These are phyloP conservation scores for Poeciliopsis retropinna DNA, from an alignment of 2,113 vertebrate species.

Conservation along the genomic window DNA sequence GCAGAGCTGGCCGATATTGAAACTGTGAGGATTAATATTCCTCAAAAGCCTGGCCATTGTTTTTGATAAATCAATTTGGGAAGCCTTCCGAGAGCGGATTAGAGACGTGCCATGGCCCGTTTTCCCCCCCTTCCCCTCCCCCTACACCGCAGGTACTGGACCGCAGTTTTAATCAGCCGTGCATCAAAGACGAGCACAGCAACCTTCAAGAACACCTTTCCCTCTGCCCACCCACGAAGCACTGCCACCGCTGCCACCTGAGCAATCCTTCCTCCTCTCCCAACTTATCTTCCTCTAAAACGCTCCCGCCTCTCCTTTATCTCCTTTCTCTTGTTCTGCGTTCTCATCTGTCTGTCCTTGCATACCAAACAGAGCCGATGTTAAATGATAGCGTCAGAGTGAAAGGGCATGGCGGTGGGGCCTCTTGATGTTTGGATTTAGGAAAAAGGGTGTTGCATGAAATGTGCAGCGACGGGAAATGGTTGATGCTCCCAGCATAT, in stretches of 20 bases:
- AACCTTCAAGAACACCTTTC: conserved; percentile 69
- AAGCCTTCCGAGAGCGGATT: conserved; percentile 78
- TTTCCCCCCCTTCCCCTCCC: conserved; percentile 40
- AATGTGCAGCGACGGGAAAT: conserved; percentile 50
- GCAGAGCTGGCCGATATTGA: conserved; percentile 74
- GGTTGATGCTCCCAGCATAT: conserved; percentile 51
- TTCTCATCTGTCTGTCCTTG: conserved; percentile 33
- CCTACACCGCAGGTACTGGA: conserved; percentile 59
- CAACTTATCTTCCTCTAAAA: conserved; percentile 44
- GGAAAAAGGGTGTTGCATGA: conserved; percentile 42
- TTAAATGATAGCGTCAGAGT: conserved; percentile 48
- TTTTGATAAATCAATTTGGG: conserved; percentile 84
- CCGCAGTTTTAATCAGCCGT: conserved; percentile 75
- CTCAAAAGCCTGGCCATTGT: conserved; percentile 79
- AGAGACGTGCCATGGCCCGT: conserved; percentile 69
- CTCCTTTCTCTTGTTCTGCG: conserved; percentile 25
- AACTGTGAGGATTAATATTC: conserved; percentile 82
- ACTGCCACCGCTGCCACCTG: conserved; percentile 19
- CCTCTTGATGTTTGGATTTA: conserved; percentile 48
- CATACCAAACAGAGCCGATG: conserved; percentile 56
- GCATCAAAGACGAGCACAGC: conserved; percentile 70
- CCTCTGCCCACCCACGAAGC: conserved; percentile 17
- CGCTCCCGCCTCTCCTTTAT: conserved; percentile 50
- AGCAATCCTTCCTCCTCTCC: conserved; percentile 41
- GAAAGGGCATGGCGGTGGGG: conserved; percentile 26